These are phyloP conservation scores for Kudoa iwatai DNA, from an alignment of 30 jellyfish, hydroid and myxozoan genomes.

Conservation along the genomic window DNA sequence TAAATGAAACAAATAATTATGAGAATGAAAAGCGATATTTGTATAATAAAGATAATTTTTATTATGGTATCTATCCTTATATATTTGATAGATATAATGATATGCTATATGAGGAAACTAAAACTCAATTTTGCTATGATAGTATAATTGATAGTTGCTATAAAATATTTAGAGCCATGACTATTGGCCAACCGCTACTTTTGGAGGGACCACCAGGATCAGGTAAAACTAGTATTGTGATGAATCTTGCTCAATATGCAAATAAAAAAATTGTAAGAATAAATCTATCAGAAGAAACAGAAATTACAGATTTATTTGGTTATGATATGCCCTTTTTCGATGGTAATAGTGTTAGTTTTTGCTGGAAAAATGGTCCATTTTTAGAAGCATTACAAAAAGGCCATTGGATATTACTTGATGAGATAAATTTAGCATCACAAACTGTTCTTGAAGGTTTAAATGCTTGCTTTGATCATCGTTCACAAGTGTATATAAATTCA, in stretches of 20 bases:
- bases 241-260: slow-evolving; percentile 27
- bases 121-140: too few relatives aligned
- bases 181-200: too few relatives aligned
- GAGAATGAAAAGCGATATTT: too few relatives aligned
- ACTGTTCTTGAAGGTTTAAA: slow-evolving; percentile 91
- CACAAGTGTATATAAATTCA: slow-evolving; percentile 8
- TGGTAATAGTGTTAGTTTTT: slow-evolving; percentile 21
- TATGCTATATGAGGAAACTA: too few relatives aligned
- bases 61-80: too few relatives aligned
- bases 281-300: slow-evolving; percentile 65
- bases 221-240: slow-evolving; percentile 57
- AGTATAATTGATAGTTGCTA: too few relatives aligned
- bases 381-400: slow-evolving; percentile 47
- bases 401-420: slow-evolving; percentile 62
- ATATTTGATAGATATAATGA: too few relatives aligned
- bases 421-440: slow-evolving; percentile 76
- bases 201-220: slow-evolving; percentile 93
- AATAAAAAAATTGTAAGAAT: slow-evolving; percentile 20
- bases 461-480: slow-evolving; percentile 88
- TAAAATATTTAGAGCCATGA: too few relatives aligned
- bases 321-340: slow-evolving; percentile 72
- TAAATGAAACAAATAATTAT: too few relatives aligned
- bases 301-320: slow-evolving; percentile 58
- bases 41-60: too few relatives aligned
- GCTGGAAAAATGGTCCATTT: slow-evolving; percentile 82